Evolutionary conservation across 2,113 vertebrate genomes (phyloP), one percentile per base, ranked within the genome.

Genomic region (Phrynosoma platyrhinos): DNA sequence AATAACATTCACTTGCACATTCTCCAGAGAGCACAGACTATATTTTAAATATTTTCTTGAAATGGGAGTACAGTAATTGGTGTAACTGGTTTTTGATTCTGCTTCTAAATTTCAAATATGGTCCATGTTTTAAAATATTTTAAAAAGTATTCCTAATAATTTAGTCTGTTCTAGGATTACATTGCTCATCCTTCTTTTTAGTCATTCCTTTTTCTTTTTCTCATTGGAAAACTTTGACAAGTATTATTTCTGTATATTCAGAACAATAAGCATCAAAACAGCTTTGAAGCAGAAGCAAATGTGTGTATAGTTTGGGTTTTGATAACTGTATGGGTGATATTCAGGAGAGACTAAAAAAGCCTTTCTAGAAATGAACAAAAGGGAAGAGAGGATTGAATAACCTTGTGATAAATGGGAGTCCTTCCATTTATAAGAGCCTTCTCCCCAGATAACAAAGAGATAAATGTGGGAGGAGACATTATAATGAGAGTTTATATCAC

Each of bases 31-130:
- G 25, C 69, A 13, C 91, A 88, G 64, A 87, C 36, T 0, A 32
- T 52, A 7, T 88, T 69, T 72, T 80, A 82, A 93, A 86, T 86
- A 90, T 85, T 89, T 55, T 88, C 91, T 81, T 84, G 80, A 87
- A 69, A 86, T 72, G 80, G 68, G 18, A 87, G 85, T 13, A 87
- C 23, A 53, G 53, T 90, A 91, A 91, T 68, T 88, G 88, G 58
- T 90, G 62, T 53, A 90, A 92, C 16, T 55, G 36, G 74, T 58
- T 91, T 20, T 91, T 90, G 76, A 82, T 83, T 85, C 52, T 84
- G 40, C 68, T 93, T 85, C 36, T 36, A 36, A 36, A 36, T 36
- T 36, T 36, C 36, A 36, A 81, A 66, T 71, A 66, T 74, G 92
- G 91, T 55, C 58, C 21, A 40, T 13, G 25, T 86, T 91, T 85